Evolutionary conservation across 2,797 vertebrate species (phyloP).

Genomic region (Chrysolophus pictus): DNA sequence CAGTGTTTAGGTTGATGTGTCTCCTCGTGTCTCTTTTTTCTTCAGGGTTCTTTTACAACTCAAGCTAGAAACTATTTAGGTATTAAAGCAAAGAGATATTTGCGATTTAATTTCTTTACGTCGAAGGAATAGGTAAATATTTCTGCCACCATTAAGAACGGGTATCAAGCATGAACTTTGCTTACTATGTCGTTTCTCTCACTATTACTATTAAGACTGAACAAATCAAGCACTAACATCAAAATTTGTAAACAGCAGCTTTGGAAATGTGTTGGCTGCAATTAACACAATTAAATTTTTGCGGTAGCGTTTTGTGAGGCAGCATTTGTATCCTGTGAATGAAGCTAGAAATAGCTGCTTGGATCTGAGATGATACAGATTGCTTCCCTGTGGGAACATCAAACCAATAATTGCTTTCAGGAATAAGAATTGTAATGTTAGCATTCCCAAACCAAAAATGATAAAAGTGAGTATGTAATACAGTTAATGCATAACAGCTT

Average conservation of each 20-base stretch:
- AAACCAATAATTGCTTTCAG: background rate
- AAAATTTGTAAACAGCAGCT: background rate
- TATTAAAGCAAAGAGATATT: background rate
- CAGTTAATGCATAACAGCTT: background rate
- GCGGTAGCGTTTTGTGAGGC: background rate
- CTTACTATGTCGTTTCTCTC: background rate
- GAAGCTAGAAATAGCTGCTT: background rate
- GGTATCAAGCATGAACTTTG: background rate
- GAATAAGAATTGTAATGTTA: background rate
- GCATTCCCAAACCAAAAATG: background rate
- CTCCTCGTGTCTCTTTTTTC: background rate
- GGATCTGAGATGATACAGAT: background rate
- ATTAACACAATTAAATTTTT: background rate
- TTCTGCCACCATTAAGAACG: background rate
- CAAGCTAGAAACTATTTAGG: background rate
- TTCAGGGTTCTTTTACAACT: background rate
- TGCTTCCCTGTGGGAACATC: background rate
- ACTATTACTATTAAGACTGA: background rate
- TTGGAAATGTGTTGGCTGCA: background rate
- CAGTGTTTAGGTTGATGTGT: background rate
- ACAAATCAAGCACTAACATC: background rate
- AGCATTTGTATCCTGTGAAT: background rate
- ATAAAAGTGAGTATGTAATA: background rate
- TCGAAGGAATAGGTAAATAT: background rate
- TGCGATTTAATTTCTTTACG: background rate